Percentiles rank a stretch among this genome's conserved stretches.
phyloP scores from a whole-genome alignment of 2,113 vertebrate genomes.

The Nothobranchius furzeri region DNA sequence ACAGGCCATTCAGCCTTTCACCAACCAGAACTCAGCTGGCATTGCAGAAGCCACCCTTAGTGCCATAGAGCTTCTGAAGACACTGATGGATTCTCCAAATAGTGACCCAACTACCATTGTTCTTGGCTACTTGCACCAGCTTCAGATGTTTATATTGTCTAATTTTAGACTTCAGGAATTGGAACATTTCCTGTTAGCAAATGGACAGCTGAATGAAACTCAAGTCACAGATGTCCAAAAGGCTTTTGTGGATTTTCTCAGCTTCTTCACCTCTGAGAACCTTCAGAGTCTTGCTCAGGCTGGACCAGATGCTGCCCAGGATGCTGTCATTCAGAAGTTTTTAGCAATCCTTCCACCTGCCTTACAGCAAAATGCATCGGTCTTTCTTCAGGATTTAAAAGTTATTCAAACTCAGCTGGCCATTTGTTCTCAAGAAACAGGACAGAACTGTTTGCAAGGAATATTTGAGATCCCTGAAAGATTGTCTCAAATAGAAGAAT shows the following conservation, averaged over 20 bases:
- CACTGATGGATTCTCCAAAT: slow-evolving; percentile 44
- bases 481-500: slow-evolving; percentile 52
- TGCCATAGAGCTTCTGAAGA: slow-evolving; percentile 59
- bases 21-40: slow-evolving; percentile 63
- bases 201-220: slow-evolving; percentile 31
- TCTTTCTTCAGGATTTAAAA: slow-evolving; percentile 54
- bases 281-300: slow-evolving; percentile 49
- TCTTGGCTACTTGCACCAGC: slow-evolving; percentile 59
- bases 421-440: slow-evolving; percentile 42
- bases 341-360: slow-evolving; percentile 50
- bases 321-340: slow-evolving; percentile 51
- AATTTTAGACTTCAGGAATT: slow-evolving; percentile 36
- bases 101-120: slow-evolving; percentile 55
- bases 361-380: slow-evolving; percentile 36
- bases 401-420: slow-evolving; percentile 52
- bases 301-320: slow-evolving; percentile 52
- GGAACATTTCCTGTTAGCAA: slow-evolving; percentile 28
- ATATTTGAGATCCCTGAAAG: slow-evolving; percentile 63
- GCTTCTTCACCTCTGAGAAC: slow-evolving; percentile 52
- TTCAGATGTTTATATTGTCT: slow-evolving; percentile 61
- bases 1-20: slow-evolving; percentile 54
- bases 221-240: slow-evolving; percentile 47
- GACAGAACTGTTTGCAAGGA: slow-evolving; percentile 52
- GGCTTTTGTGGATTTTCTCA: slow-evolving; percentile 50
- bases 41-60: slow-evolving; percentile 58